Evolutionary conservation across 1,140 invertebrate species (phyloP).

Genomic region (Leptestheria dahalacensis): DNA sequence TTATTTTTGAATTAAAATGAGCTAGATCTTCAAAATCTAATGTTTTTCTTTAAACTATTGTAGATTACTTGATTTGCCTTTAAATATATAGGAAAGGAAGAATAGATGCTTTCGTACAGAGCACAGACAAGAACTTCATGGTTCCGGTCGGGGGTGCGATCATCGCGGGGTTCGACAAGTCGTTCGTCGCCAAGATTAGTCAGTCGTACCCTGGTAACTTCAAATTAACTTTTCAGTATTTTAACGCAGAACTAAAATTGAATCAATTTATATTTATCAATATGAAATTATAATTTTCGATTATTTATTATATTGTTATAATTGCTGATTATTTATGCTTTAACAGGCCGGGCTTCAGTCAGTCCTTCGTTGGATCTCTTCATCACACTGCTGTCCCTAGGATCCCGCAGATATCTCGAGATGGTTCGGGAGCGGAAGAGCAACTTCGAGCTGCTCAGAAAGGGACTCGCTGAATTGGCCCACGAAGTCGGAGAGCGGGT

Average conservation of each 20-base stretch:
- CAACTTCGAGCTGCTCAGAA: constrained; percentile 22
- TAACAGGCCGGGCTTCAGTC: constrained; percentile 49
- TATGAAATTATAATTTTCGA: background rate
- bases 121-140: constrained; percentile 77
- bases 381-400: constrained; percentile 62
- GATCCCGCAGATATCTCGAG: constrained; percentile 47
- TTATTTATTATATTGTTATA: background rate
- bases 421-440: constrained; percentile 46
- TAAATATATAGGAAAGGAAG: constrained; percentile 36
- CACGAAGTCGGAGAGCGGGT: constrained; percentile 44
- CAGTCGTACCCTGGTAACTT: constrained; percentile 54
- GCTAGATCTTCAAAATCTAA: constrained; percentile 13
- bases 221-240: background rate
- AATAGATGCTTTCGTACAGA: constrained; percentile 69
- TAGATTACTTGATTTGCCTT: constrained; percentile 8
- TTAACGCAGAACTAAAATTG: background rate
- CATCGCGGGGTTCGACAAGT: constrained; percentile 55
- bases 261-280: background rate
- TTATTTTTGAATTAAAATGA: too few relatives aligned
- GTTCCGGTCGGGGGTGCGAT: constrained; percentile 77
- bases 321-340: constrained; percentile 15
- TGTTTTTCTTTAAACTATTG: constrained; percentile 22
- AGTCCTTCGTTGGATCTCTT: constrained; percentile 60
- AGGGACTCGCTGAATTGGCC: constrained; percentile 40
- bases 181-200: constrained; percentile 46